phyloP scores from a whole-genome alignment of 2,113 vertebrate genomes.

The Solea senegalensis region DNA sequence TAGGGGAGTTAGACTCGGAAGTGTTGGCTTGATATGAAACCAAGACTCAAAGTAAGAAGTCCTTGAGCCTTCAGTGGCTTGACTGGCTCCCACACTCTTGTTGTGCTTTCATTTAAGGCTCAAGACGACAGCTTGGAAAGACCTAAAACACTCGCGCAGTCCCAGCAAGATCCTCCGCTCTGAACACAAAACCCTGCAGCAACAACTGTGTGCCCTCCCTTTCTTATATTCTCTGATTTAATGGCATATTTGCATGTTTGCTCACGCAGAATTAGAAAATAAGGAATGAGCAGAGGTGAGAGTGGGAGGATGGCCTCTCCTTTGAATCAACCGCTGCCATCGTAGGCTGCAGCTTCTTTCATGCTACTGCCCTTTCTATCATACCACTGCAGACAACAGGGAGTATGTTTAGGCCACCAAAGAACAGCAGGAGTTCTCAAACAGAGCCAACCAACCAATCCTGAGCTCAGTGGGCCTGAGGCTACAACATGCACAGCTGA shows the following conservation, averaged over 20 bases:
- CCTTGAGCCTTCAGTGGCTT: constrained; percentile 58
- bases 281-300: background rate
- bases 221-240: constrained; percentile 13
- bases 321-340: constrained; percentile 26
- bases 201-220: background rate
- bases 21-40: constrained; percentile 63
- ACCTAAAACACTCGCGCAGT: constrained; percentile 42
- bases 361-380: constrained; percentile 27
- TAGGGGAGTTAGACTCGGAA: constrained; percentile 49
- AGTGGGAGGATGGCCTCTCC: background rate
- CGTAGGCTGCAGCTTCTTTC: background rate
- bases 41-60: constrained; percentile 53
- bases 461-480: background rate
- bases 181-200: constrained; percentile 16
- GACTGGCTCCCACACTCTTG: constrained; percentile 50
- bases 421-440: constrained; percentile 35
- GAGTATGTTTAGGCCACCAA: constrained; percentile 31
- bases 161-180: constrained; percentile 33
- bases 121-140: constrained; percentile 56
- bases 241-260: constrained; percentile 32
- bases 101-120: constrained; percentile 62
- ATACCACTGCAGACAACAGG: constrained; percentile 15
- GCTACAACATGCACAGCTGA: constrained; percentile 11
- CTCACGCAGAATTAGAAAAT: background rate
- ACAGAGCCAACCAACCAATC: constrained; percentile 10